A percentile compares a stretch with the other conserved stretches of the same genome.
These are phyloP conservation scores for Eulithis testata DNA, from an alignment of 2,888 invertebrate genomes.

Conservation along the genomic window DNA sequence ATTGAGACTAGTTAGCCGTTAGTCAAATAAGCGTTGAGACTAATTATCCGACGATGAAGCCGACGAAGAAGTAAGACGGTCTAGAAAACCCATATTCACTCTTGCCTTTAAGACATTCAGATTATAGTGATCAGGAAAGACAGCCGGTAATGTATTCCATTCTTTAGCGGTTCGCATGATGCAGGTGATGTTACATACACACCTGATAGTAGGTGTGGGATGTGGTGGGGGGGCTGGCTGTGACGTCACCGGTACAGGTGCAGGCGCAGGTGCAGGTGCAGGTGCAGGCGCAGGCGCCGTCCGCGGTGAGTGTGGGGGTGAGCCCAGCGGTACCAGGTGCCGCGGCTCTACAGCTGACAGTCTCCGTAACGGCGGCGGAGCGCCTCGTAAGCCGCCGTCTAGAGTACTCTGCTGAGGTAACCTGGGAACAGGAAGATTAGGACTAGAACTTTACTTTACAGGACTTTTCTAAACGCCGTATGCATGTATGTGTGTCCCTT, in stretches of 20 bases:
- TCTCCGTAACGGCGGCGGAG: slow-evolving; percentile 73
- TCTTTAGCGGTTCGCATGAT: too few relatives aligned
- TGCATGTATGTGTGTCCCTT: too few relatives aligned
- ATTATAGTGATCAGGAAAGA: too few relatives aligned
- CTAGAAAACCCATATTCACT: too few relatives aligned
- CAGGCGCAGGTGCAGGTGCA: slow-evolving; percentile 45
- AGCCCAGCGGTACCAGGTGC: slow-evolving; percentile 83
- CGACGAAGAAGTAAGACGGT: too few relatives aligned
- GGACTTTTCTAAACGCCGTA: too few relatives aligned
- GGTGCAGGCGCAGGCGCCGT: slow-evolving; percentile 64
- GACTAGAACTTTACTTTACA: too few relatives aligned
- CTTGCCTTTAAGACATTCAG: too few relatives aligned
- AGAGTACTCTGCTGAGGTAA: slow-evolving; percentile 88
- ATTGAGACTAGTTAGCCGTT: too few relatives aligned
- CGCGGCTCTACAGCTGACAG: slow-evolving; percentile 83
- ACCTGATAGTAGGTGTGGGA: slow-evolving; percentile 78
- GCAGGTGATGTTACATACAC: background rate
- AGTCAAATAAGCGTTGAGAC: too few relatives aligned
- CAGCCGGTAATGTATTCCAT: too few relatives aligned
- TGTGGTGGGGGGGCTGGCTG: slow-evolving; percentile 63
- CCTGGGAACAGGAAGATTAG: slow-evolving; percentile 51
- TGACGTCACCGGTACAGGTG: slow-evolving; percentile 59
- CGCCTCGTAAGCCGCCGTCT: slow-evolving; percentile 85
- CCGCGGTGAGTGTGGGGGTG: slow-evolving; percentile 73
- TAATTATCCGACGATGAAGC: too few relatives aligned